Base-by-base conservation (phyloP, 2,797 vertebrate species). In the Sebastes trivittatus region DNA sequence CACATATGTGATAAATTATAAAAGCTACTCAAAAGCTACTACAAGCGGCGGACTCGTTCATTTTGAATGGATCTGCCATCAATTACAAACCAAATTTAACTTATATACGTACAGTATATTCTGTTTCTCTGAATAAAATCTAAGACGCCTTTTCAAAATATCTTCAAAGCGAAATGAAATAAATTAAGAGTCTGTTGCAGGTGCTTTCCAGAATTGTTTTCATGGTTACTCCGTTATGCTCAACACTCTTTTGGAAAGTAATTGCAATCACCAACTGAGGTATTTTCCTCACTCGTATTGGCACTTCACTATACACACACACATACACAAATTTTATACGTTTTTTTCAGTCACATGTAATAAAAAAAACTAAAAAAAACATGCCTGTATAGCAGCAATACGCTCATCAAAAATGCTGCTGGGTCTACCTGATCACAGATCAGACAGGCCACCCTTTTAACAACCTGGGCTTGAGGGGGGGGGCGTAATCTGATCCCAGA, bases 21-120 rank as follows among this genome's bases (percentile, higher is more conserved):
- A 94, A 94, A 91, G 91, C 87, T 92, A 93, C 91, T 87, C 70
- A 88, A 93, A 94, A 84, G 93, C 92, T 92, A 92, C 91, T 46
- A 78, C 83, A 87, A 90, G 86, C 78, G 46, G 86, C 78, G 46
- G 82, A 87, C 66, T 82, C 80, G 83, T 82, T 93, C 77, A 78
- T 83, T 86, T 87, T 79, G 81, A 87, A 84, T 90, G 79, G 81
- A 92, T 90, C 84, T 87, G 83, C 86, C 71, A 75, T 91, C 90
- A 95, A 94, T 90, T 95, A 95, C 90, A 94, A 93, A 93, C 86
- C 64, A 87, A 88, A 23, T 82, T 88, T 81, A 88, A 94, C 75
- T 92, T 89, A 90, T 80, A 76, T 74, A 81, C 77, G 52, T 72
- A 65, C 72, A 81, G 78, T 77, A 89, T 87, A 91, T 84, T 91